A percentile compares a stretch with the other conserved stretches of the same genome.
Conservation (phyloP, 35 echinoderm and acorn worm genomes). For the Ophiothrix spiculata region DNA sequence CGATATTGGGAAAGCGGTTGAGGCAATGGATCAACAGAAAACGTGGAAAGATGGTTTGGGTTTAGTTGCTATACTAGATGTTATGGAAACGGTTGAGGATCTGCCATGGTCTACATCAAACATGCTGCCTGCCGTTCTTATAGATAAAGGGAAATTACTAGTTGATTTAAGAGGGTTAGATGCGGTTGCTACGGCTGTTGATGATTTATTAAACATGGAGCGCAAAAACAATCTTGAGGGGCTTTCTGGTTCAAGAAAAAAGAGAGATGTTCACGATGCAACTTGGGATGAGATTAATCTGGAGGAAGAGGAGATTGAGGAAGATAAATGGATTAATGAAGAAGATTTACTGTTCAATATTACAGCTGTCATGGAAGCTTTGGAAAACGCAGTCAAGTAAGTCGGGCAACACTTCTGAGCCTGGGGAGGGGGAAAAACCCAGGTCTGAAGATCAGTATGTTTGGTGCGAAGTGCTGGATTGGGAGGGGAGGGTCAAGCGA, state of each 20-base stretch:
- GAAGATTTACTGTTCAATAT: neutral
- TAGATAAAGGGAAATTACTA: neutral
- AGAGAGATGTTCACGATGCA: neutral
- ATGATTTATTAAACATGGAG: neutral
- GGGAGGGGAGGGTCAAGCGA: too few species aligned
- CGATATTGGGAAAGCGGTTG: neutral
- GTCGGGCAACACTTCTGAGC: too few species aligned
- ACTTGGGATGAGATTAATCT: too few species aligned
- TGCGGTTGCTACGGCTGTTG: neutral
- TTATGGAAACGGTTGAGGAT: neutral
- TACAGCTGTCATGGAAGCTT: neutral
- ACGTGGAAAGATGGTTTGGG: neutral
- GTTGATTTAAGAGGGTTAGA: neutral
- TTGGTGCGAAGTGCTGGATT: too few species aligned
- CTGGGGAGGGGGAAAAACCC: too few species aligned
- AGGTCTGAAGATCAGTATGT: too few species aligned
- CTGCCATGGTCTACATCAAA: neutral
- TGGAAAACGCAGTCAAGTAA: neutral
- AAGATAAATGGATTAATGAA: too few species aligned
- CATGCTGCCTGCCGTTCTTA: neutral
- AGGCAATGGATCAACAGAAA: neutral
- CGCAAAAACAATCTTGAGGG: neutral
- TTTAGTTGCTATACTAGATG: neutral
- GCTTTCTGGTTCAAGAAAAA: neutral
- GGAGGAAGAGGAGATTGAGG: neutral